Evolutionary conservation across 2,113 vertebrate genomes (phyloP), one percentile per base, ranked within the genome.

Genomic region (Ammodytes dubius): DNA sequence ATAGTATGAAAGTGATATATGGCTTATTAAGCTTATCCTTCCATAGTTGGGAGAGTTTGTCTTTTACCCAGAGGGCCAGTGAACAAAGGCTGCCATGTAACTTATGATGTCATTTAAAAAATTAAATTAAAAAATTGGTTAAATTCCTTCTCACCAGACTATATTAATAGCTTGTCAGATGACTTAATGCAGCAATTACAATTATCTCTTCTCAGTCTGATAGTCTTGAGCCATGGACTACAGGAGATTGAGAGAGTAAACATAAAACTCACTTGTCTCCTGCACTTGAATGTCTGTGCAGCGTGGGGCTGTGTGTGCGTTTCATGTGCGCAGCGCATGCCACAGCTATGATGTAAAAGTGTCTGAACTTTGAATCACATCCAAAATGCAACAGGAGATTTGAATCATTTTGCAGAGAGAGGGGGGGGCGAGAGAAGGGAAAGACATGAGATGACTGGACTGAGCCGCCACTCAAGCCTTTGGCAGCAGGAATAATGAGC

Each of bases 351-450:
- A 91, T 82, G 84, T 83, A 57, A 49, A 74, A 77, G 58, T 45
- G 59, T 77, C 83, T 52, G 58, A 89, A 79, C 64, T 87, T 79
- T 92, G 91, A 93, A 85, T 90, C 49, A 0, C 35, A 43, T 84
- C 89, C 90, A 88, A 88, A 91, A 90, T 78, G 85, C 72, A 88
- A 91, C 72, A 61, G 76, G 74, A 82, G 82, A 92, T 84, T 90
- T 79, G 83, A 92, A 93, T 92, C 90, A 86, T 81, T 81, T 53
- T 60, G 54, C 76, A 86, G 83, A 76, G 53, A 60, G 14, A 59
- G 46, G 45, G 52, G 60, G 3, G 12, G 59, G 17, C 3, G 7
- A 40, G 35, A 6, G 17, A 78, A 70, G 37, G 82, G 77, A 81
- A 47, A 81, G 80, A 89, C 60, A 61, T 61, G 67, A 88, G 72